A percentile compares a stretch with the other conserved stretches of the same genome.
phyloP scores from a whole-genome alignment of 2,113 vertebrate genomes.

The Cyprinodon tularosa region DNA sequence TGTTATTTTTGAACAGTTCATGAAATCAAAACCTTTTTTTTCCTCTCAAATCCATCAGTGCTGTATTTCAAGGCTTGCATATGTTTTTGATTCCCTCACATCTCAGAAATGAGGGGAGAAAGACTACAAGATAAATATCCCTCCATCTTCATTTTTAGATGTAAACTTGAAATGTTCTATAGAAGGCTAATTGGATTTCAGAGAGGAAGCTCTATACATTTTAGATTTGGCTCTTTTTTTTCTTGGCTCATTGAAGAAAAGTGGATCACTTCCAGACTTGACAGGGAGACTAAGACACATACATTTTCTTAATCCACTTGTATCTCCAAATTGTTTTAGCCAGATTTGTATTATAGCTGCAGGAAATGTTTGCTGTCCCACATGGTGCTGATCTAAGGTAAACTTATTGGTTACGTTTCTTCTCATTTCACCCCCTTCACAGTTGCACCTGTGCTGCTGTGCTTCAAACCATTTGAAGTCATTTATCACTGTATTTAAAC shows the following conservation, averaged over 20 bases:
- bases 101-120: neutral
- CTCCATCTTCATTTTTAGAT: conserved; percentile 9
- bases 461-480: no score
- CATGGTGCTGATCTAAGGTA: neutral
- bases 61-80: conserved; percentile 9
- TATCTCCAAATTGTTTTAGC: conserved; percentile 22
- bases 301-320: conserved; percentile 24
- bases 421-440: no score
- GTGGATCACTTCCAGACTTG: conserved; percentile 73
- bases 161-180: conserved; percentile 27
- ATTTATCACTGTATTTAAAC: no score
- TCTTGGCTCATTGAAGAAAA: conserved; percentile 19
- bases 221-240: conserved; percentile 29
- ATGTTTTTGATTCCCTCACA: conserved; percentile 5
- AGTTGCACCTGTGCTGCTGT: no score
- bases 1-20: conserved; percentile 20
- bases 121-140: conserved; percentile 6
- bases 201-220: conserved; percentile 38
- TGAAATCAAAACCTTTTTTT: conserved; percentile 11
- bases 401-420: no score
- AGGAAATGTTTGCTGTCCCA: accelerated
- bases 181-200: conserved; percentile 41
- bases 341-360: neutral
- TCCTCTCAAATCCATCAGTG: neutral
- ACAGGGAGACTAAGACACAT: conserved; percentile 22